phyloP scores from a whole-genome alignment of 2,113 vertebrate genomes.

The Pantherophis guttatus region DNA sequence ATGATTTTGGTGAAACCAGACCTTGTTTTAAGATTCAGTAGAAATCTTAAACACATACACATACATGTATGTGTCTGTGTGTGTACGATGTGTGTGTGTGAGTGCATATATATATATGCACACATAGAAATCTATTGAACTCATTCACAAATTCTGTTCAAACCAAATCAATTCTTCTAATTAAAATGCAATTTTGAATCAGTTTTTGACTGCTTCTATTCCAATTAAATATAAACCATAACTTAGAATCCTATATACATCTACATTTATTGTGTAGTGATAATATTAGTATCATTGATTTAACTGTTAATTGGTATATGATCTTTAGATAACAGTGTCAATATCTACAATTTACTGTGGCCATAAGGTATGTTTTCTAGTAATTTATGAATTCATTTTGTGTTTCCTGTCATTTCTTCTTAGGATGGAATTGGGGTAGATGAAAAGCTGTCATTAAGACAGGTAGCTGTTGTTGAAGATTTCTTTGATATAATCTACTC shows the following conservation, averaged over 20 bases:
- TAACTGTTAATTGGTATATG: slow-evolving; percentile 12
- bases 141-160: background rate
- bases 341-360: slow-evolving; percentile 23
- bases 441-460: slow-evolving; percentile 79
- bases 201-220: background rate
- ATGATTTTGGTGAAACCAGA: background rate
- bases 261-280: slow-evolving; percentile 7
- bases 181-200: background rate
- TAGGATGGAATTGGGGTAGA: slow-evolving; percentile 82
- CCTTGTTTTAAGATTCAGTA: background rate
- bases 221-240: background rate
- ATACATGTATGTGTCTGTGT: background rate
- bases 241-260: background rate
- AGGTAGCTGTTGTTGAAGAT: slow-evolving; percentile 83
- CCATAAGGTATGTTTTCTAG: background rate
- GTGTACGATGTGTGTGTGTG: background rate
- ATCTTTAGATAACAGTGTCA: slow-evolving; percentile 37
- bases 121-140: background rate
- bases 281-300: slow-evolving; percentile 9
- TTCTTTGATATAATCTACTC: slow-evolving; percentile 88
- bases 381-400: slow-evolving; percentile 32
- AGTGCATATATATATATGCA: background rate
- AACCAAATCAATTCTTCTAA: background rate
- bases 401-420: slow-evolving; percentile 40
- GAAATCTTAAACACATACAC: background rate